Conservation (phyloP, 2,113 vertebrate genomes). For the Hippopotamus amphibius region DNA sequence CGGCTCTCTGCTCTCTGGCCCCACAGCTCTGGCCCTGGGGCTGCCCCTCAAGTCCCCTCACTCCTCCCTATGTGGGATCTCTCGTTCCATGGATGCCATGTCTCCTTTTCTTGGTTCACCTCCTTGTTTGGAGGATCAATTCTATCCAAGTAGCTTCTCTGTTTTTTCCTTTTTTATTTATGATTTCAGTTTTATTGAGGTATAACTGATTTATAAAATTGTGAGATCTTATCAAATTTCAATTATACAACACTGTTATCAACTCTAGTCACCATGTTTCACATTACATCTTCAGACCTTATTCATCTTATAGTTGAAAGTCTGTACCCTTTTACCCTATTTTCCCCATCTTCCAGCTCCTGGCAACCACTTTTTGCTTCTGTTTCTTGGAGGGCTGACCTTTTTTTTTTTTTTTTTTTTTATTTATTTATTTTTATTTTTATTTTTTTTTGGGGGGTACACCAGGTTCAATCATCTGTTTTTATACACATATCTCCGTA, state of each 20-base stretch:
- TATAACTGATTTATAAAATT: neutral
- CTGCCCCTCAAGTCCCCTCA: neutral
- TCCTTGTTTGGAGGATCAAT: neutral
- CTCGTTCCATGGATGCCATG: neutral
- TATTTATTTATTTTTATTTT: too few relatives aligned
- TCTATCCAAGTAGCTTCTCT: neutral
- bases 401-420: neutral
- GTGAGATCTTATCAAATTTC: neutral
- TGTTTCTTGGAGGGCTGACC: neutral
- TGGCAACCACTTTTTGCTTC: neutral
- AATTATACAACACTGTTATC: neutral
- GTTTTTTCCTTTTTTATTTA: neutral
- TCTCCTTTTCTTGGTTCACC: neutral
- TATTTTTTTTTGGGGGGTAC: too few relatives aligned
- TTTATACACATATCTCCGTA: too few relatives aligned
- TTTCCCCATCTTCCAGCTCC: neutral
- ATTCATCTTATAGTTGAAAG: neutral
- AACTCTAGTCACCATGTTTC: neutral
- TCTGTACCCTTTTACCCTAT: neutral
- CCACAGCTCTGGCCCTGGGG: neutral
- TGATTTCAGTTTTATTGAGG: neutral
- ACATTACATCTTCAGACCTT: neutral
- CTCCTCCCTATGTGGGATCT: neutral
- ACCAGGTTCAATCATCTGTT: too few relatives aligned
- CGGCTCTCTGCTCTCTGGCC: accelerated